Base-by-base conservation (phyloP, 2,888 invertebrate species). In the Axea sp. region DNA sequence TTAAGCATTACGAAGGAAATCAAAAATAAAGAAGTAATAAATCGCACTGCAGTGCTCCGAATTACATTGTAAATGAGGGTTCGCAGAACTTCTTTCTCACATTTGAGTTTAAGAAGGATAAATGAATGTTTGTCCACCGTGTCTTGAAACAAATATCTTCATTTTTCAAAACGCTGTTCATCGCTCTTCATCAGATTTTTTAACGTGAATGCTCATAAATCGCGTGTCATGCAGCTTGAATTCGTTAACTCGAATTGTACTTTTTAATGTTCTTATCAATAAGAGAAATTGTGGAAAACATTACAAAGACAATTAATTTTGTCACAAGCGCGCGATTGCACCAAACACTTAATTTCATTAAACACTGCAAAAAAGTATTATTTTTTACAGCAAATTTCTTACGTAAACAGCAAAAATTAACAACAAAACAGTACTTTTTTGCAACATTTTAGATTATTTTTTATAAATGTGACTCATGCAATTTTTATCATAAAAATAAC, bases 141-240 rank as follows among this genome's bases (percentile, higher is more conserved):
- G 53, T 45, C 53, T 53, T 65, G 53, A 65, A 65, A 65, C 53
- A 53, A 65, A 65, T 65, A 53, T 64, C 64, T 64, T 43, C 64
- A 53, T 64, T 64, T 64, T 64, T 64, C 64, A 64, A 64, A 45
- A 53, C 26, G 26, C 11, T 15, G 33, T 12, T 12, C 64, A 53
- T 64, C 53, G 43, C 35, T 64, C 53, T 26, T 43, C 33, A 35
- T 53, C 43, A 64, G 43, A 43, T 64, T 64, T 51, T 33, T 35
- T 39, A 14, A 14, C 19, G 26, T 9, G 39, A 35, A 47, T 49
- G 39, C 24, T 51, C 43, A 53, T 64, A 53, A 64, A 64, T 64
- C 33, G 43, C n/a, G n/a, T n/a, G n/a, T 43, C 9, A 2, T 22
- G 60, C 19, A 11, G 39, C 37, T 35, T 45, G 35, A 33, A 59